Conservation (phyloP, 2,888 invertebrate genomes). For the Bedellia somnulentella region DNA sequence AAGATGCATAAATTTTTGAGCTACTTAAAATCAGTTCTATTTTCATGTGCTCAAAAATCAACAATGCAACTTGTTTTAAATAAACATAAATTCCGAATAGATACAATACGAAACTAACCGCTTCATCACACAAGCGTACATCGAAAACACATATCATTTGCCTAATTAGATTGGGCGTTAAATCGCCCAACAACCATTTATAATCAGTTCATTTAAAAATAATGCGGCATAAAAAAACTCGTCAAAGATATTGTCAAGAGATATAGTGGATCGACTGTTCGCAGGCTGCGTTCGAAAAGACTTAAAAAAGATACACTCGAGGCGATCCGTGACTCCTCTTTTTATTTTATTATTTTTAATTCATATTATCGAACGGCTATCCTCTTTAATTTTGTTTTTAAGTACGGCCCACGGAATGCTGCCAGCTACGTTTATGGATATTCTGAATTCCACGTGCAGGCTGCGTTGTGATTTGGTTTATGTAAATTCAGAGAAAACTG, state of each 20-base stretch:
- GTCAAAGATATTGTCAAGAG: slow-evolving; percentile 60
- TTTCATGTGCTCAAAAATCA: too few relatives aligned
- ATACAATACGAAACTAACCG: too few relatives aligned
- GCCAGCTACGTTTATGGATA: slow-evolving; percentile 58
- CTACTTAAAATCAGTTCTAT: too few relatives aligned
- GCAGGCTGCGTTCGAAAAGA: slow-evolving; percentile 49
- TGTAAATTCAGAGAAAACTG: slow-evolving; percentile 29
- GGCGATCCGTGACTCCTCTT: slow-evolving; percentile 61
- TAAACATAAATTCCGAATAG: too few relatives aligned
- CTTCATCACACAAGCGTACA: slow-evolving; percentile 25
- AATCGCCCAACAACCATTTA: slow-evolving; percentile 60
- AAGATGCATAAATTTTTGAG: too few relatives aligned
- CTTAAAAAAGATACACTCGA: slow-evolving; percentile 43
- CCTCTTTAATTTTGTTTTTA: slow-evolving; percentile 63
- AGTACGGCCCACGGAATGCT: slow-evolving; percentile 57
- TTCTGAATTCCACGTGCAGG: slow-evolving; percentile 52
- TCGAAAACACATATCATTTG: slow-evolving; percentile 58
- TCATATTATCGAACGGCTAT: slow-evolving; percentile 61
- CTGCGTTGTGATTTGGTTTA: slow-evolving; percentile 46
- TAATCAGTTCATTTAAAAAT: slow-evolving; percentile 61
- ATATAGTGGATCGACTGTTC: slow-evolving; percentile 42
- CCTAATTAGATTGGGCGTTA: slow-evolving; percentile 62
- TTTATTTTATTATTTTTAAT: slow-evolving; percentile 61
- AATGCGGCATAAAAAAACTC: slow-evolving; percentile 55
- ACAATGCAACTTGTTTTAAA: too few relatives aligned